Base-by-base conservation (phyloP, 2,113 vertebrate species). In the Cyprinus carpio region DNA sequence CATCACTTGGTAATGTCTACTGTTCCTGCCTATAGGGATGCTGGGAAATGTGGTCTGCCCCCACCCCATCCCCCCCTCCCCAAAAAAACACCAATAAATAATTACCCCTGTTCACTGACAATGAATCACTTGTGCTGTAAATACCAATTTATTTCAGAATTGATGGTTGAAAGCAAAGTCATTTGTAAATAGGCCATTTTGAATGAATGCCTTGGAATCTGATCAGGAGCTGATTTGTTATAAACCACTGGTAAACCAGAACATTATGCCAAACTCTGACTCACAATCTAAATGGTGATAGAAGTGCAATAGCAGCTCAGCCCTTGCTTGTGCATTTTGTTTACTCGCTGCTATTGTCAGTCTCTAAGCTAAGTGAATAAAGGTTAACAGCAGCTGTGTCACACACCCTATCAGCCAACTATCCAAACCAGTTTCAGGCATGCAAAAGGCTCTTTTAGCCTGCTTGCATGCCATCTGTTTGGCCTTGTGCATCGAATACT, bases 71-170 rank as follows among this genome's bases (percentile, higher is more conserved):
- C n/a, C n/a, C n/a, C 6, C 23, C 20, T 18, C 85, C 87, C 54
- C 4, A 37, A 37, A 60, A 87, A 92, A 92, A 91, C 91, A 93
- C 92, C 88, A 94, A 94, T 94, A 94, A 94, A 94, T 79, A 87
- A 91, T 90, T 92, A 87, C 90, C 90, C 92, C 91, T 91, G 87
- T 91, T 93, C 92, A 93, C 93, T 18, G 82, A 91, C 67, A 6
- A 40, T 31, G 82, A 51, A 84, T 43, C 81, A 49, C 37, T 85
- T 81, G 76, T 87, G 87, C 91, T 85, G 87, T 90, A 71, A 25
- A 64, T 84, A 8, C 51, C n/a, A 25, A 60, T 40, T 31, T 40
- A 64, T 58, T 15, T 43, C 49, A 75, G n/a, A 75, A 49, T 46
- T 58, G 54, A 58, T 78, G 51, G 11, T 23, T 56, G 27, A 78